phyloP scores from a whole-genome alignment of 2,113 vertebrate genomes.

The Cheirogaleus medius region DNA sequence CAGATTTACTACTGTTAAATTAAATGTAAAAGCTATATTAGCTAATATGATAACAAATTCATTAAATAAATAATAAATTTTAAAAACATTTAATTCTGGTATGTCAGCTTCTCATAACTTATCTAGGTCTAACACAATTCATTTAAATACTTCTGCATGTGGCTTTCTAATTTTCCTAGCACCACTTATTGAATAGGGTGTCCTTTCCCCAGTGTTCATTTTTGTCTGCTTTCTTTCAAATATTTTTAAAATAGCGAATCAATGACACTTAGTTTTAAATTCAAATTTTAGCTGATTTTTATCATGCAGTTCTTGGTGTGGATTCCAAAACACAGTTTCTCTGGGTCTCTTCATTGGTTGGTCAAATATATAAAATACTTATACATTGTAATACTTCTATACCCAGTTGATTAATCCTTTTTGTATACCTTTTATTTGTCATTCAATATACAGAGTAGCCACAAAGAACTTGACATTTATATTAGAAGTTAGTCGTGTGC shows the following conservation, averaged over 20 bases:
- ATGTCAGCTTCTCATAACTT: background rate
- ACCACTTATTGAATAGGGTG: too few species aligned
- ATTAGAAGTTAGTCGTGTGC: background rate
- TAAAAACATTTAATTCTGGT: background rate
- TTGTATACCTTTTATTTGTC: background rate
- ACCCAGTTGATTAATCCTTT: background rate
- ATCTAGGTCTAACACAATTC: background rate
- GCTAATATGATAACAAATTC: constrained; percentile 12
- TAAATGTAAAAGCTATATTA: constrained; percentile 16
- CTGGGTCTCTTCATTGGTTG: background rate
- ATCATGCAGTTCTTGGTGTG: background rate
- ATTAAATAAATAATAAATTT: constrained; percentile 58
- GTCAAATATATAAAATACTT: background rate
- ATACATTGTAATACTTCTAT: background rate
- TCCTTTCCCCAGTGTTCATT: background rate
- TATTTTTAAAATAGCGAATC: background rate
- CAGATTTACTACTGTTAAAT: constrained; percentile 57
- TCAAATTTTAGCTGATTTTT: background rate
- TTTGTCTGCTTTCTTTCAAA: background rate
- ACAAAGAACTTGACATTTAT: background rate
- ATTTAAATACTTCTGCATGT: background rate
- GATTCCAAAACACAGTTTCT: background rate
- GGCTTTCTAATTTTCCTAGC: too few species aligned
- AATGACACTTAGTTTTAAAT: background rate
- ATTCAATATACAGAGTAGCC: background rate